These are phyloP conservation scores for Lynx canadensis DNA, from an alignment of 2,113 vertebrate genomes.

Conservation along the genomic window DNA sequence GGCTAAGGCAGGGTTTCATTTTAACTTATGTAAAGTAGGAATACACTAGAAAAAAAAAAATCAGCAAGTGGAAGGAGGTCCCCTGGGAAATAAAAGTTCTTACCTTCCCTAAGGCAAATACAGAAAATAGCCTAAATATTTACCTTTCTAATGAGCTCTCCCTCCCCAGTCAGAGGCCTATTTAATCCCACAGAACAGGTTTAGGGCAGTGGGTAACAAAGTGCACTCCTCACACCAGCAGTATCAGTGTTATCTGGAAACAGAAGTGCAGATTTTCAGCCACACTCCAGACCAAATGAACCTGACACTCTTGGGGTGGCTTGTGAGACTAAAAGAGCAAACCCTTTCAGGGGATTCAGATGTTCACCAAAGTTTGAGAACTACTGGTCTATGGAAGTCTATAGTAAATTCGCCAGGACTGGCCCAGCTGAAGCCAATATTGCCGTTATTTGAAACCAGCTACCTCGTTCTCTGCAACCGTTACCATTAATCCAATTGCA, in stretches of 20 bases:
- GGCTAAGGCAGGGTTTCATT: neutral
- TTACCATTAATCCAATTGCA: constrained; percentile 61
- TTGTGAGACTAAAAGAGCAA: neutral
- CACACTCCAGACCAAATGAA: neutral
- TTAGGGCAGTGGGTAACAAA: neutral
- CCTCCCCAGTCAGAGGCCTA: neutral
- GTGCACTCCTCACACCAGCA: neutral
- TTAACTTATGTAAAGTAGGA: neutral
- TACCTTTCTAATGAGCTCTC: neutral
- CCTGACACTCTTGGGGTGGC: neutral
- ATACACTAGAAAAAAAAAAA: neutral
- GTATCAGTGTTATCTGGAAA: neutral
- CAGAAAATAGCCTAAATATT: neutral
- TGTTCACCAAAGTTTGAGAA: neutral
- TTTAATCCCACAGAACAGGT: neutral
- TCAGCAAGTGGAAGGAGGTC: neutral
- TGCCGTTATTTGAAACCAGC: constrained; percentile 4
- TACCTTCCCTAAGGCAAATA: neutral
- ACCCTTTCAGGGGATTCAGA: neutral
- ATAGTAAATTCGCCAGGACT: neutral
- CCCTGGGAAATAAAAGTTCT: neutral
- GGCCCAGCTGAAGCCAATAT: neutral
- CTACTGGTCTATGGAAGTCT: neutral
- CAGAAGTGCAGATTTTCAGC: neutral
- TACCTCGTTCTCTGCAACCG: constrained; percentile 40